These are phyloP conservation scores for Carollia perspicillata DNA, from an alignment of 2,113 vertebrate species.

Conservation along the genomic window DNA sequence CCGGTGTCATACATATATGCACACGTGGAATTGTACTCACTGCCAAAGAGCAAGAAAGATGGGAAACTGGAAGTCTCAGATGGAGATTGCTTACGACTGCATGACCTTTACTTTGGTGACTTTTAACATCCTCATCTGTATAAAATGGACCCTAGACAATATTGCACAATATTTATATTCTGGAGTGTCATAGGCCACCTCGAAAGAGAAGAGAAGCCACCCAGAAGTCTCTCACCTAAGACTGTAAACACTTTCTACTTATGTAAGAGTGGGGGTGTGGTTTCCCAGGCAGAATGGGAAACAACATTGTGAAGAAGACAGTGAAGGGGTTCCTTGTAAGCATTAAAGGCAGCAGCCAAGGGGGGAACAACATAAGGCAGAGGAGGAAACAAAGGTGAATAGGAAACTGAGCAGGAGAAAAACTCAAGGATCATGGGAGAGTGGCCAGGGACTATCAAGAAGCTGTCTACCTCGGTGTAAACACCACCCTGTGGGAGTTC, in stretches of 20 bases:
- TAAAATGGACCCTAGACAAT: neutral
- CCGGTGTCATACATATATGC: neutral
- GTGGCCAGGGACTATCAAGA: neutral
- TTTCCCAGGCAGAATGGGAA: neutral
- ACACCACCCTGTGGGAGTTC: neutral
- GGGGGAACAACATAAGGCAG: neutral
- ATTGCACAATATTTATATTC: neutral
- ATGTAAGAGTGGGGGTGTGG: neutral
- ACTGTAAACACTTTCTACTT: neutral
- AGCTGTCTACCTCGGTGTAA: neutral
- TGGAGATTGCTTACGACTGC: neutral
- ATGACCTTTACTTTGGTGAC: neutral
- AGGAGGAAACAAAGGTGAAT: neutral
- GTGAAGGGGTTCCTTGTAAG: neutral
- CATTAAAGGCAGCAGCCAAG: neutral
- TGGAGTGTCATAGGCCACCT: neutral
- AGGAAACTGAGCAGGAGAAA: neutral
- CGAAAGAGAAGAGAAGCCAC: neutral
- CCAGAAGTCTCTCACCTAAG: neutral
- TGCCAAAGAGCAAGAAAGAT: neutral
- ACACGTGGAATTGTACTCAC: neutral
- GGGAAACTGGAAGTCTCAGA: neutral
- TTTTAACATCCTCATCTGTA: neutral
- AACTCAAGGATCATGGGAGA: neutral
- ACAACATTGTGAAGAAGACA: neutral